Percentiles rank a stretch among this genome's conserved stretches.
Conservation (phyloP, 2,888 invertebrate genomes). For the Leptopilina syphax region DNA sequence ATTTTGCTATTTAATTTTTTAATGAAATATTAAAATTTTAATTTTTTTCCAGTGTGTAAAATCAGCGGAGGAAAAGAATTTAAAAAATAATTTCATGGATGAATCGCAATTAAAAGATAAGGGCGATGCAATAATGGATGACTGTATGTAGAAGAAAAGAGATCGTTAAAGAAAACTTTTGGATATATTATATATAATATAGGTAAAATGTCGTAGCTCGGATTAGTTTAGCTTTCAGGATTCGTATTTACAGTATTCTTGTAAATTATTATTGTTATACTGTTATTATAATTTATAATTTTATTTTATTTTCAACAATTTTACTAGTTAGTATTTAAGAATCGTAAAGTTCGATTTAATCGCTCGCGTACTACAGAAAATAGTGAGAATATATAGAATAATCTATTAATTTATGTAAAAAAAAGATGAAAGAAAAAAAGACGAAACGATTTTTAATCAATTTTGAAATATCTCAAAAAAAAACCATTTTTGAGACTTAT, state of each 20-base stretch:
- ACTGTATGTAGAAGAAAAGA: constrained; percentile 60
- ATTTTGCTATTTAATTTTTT: background rate
- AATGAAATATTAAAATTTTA: constrained; percentile 39
- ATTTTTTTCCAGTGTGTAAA: constrained; percentile 71
- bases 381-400: constrained; percentile 11
- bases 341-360: constrained; percentile 62
- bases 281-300: constrained; percentile 42
- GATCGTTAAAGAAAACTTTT: constrained; percentile 48
- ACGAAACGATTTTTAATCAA: too few relatives aligned
- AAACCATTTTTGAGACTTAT: background rate
- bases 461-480: too few relatives aligned
- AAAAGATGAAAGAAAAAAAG: too few relatives aligned
- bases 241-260: constrained; percentile 14
- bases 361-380: constrained; percentile 43
- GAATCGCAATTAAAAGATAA: constrained; percentile 73
- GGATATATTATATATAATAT: constrained; percentile 48
- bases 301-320: constrained; percentile 57
- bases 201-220: constrained; percentile 54
- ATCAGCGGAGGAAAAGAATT: constrained; percentile 72
- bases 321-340: constrained; percentile 56
- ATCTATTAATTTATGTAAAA: background rate
- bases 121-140: constrained; percentile 70
- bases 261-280: too few relatives aligned
- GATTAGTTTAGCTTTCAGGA: constrained; percentile 58
- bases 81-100: constrained; percentile 73